Percentiles rank a stretch among this genome's conserved stretches.
phyloP scores from a whole-genome alignment of 2,113 vertebrate species.

The Thinocorus orbignyianus region DNA sequence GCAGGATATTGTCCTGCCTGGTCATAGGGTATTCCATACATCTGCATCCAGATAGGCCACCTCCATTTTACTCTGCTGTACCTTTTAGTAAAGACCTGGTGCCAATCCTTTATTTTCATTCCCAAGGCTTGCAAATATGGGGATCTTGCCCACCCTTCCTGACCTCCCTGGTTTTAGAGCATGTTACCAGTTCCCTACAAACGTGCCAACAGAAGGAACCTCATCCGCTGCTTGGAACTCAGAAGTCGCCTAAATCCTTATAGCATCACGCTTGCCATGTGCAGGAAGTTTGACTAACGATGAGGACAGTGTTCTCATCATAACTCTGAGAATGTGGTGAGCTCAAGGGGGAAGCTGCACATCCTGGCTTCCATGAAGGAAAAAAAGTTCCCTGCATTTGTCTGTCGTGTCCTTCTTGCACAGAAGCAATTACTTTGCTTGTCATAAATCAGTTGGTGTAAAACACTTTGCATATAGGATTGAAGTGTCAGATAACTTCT shows the following conservation, averaged over 20 bases:
- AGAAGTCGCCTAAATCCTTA: background rate
- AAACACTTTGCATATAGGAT: background rate
- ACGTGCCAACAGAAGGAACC: background rate
- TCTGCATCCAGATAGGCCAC: background rate
- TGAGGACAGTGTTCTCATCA: accelerated
- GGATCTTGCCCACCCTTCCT: background rate
- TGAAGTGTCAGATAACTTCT: background rate
- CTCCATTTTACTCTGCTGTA: background rate
- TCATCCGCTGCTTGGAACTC: background rate
- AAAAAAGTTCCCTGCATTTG: background rate
- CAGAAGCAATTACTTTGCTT: background rate
- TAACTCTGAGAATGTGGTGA: background rate
- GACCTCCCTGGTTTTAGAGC: background rate
- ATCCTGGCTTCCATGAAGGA: background rate
- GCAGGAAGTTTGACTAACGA: background rate
- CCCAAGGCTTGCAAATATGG: background rate
- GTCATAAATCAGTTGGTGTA: background rate
- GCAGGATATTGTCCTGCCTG: background rate
- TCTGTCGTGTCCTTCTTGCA: background rate
- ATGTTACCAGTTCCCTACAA: background rate
- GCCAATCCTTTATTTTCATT: background rate
- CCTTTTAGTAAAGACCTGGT: background rate
- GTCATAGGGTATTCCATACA: background rate
- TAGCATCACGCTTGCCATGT: background rate
- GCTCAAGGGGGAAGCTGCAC: background rate